Base-by-base conservation (phyloP, 2,888 invertebrate species). In the Morpho deidamia region DNA sequence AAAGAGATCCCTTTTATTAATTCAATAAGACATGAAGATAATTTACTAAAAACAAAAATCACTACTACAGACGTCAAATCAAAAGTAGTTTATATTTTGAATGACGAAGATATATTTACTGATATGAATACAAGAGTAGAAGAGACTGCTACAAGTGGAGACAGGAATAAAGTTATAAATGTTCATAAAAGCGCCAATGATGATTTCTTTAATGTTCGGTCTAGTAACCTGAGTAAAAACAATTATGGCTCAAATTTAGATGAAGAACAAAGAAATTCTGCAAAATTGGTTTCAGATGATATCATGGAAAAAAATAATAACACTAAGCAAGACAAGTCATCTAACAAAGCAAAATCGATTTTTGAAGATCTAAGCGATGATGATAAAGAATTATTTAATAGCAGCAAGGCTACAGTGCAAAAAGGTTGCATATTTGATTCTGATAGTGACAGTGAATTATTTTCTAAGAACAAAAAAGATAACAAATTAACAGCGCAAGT, bases 41-140 rank as follows among this genome's bases (percentile, higher is more conserved):
- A 37, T 34, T 11, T 43, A 45, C 35, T 45, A 42, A 41, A 41
- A 35, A 49, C 43, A 32, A 50, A 32, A 43, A 43, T 9, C 38
- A 32, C 40, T 10, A 62, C 59, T 12, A 40, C 60, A 35, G 58
- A 64, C n/a, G 64, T 72, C 0, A 76, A 66, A 68, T 78, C 83
- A 9, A 86, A 85, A 79, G 66, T 83, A 12, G 83, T 85, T 1
- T 87, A 87, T 53, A 76, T 87, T 32, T 58, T 87, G 14, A 81
- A 84, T 8, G 87, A 88, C 42, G 86, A 86, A 75, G 87, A 87
- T 47, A 85, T 87, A 61, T 87, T 87, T 60, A 60, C 23, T 37
- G 40, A 59, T 58, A 53, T 61, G 52, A 55, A 40, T 48, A 49
- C 51, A 52, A 51, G 44, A 38, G 37, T 56, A 58, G 37, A 32